Percentiles rank a stretch among this genome's conserved stretches.
Evolutionary conservation across 2,113 vertebrate species (phyloP).

Genomic region (Entelurus aequoreus): DNA sequence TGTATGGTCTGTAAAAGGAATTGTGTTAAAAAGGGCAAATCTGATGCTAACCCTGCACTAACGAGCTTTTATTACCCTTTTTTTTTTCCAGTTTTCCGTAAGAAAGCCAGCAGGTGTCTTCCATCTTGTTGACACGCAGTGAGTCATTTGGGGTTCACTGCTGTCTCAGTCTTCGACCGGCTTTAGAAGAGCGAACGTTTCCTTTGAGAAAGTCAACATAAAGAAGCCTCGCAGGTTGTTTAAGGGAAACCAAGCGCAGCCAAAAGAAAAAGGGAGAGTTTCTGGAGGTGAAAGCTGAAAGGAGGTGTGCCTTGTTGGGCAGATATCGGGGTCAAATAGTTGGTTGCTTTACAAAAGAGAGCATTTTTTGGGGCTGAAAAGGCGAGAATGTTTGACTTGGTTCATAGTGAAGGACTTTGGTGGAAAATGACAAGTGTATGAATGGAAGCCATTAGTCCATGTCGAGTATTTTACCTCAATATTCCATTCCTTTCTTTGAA

Average conservation of each 20-base stretch:
- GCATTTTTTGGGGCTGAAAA: constrained; percentile 15
- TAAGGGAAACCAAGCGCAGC: constrained; percentile 44
- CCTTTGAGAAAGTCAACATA: constrained; percentile 29
- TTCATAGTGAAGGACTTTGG: too few species aligned
- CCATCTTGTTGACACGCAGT: constrained; percentile 42
- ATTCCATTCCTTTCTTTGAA: too few species aligned
- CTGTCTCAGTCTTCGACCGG: not conserved
- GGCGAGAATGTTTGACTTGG: constrained; percentile 9
- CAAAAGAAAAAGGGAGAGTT: constrained; percentile 33
- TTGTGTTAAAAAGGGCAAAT: too few species aligned
- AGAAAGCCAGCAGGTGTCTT: constrained; percentile 41
- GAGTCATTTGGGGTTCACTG: constrained; percentile 38
- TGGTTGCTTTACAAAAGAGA: constrained; percentile 24
- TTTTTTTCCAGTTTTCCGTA: not conserved
- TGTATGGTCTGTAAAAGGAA: too few species aligned
- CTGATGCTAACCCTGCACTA: not conserved
- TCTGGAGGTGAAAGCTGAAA: constrained; percentile 20
- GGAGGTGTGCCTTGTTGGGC: constrained; percentile 40
- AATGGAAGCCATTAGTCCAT: too few species aligned
- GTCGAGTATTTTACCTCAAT: too few species aligned
- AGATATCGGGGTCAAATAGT: constrained; percentile 33
- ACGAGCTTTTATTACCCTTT: not conserved
- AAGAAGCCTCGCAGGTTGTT: constrained; percentile 37
- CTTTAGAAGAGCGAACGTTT: constrained; percentile 20
- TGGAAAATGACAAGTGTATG: too few species aligned